Percentiles rank a stretch among this genome's conserved stretches.
Conservation (phyloP, 1,140 invertebrate species). For the Solenopsis fugax region DNA sequence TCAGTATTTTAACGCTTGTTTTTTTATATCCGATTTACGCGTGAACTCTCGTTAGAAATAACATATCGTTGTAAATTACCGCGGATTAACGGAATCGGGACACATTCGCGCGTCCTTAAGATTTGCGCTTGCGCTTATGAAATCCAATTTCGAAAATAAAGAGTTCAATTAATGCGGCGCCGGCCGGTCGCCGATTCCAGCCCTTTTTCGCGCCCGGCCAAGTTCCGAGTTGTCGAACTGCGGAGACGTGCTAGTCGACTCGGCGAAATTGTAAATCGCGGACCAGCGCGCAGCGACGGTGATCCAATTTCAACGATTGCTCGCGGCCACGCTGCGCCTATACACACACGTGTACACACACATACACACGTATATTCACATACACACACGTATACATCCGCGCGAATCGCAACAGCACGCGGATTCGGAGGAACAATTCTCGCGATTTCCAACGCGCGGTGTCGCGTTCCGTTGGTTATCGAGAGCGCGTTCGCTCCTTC, state of each 20-base stretch:
- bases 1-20: background rate
- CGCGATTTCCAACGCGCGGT: background rate
- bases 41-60: background rate
- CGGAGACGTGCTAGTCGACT: conserved; percentile 49
- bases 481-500: background rate
- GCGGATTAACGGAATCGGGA: background rate
- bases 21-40: background rate
- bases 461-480: conserved; percentile 12
- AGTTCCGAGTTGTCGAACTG: conserved; percentile 52
- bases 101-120: background rate
- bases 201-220: conserved; percentile 30
- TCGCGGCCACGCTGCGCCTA: conserved; percentile 2
- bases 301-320: conserved; percentile 59
- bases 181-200: conserved; percentile 33
- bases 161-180: conserved; percentile 44
- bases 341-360: background rate
- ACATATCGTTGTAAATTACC: background rate
- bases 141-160: conserved; percentile 36
- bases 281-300: background rate
- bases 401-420: background rate
- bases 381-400: background rate
- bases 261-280: conserved; percentile 53
- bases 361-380: background rate
- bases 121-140: background rate
- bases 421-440: conserved; percentile 30